Evolutionary conservation across 2,888 invertebrate species (phyloP), one percentile per base, ranked within the genome.

Genomic region (Escarpia spicata): DNA sequence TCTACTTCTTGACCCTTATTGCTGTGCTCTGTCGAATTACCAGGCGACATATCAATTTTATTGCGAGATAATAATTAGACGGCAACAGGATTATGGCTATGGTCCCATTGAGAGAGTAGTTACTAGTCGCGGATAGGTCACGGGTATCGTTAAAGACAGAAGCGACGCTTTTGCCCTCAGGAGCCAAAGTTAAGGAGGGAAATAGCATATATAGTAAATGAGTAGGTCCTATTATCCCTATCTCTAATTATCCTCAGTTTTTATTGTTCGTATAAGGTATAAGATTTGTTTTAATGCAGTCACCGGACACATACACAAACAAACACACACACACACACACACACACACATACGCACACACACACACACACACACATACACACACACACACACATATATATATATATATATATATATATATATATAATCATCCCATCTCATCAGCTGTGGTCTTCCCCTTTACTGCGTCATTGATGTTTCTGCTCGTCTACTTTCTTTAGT

Each of bases 281-380:
- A 19, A 75, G 19, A 75, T 75, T 15, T 26, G 75, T 75, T 75
- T 75, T 75, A 26, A 26, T 75, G 2, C 75, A 75, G 75, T 12
- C 15, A 60, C 26, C 90, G 90, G n/a, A 92, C 92, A 92, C n/a
- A 92, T 75, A 92, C 89, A 92, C 90, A 92, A 90, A 90, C 92
- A 91, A 75, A 92, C 91, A 89, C n/a, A 93, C 75, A 92, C 92
- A 93, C 90, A 92, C 60, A 92, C 52, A 92, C 37, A 92, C 92
- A 93, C 91, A 92, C 92, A 90, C 91, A 92, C 90, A 90, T 89
- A 92, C 90, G 92, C 92, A 93, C 90, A 92, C 60, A 93, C n/a
- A 92, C 52, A 93, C 26, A 92, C 43, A 92, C 37, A 43, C n/a
- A 90, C 26, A 92, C 37, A 52, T 6, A 52, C 37, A 37, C 37